phyloP scores from a whole-genome alignment of 2,888 invertebrate species.

The Dasypogon diadema region DNA sequence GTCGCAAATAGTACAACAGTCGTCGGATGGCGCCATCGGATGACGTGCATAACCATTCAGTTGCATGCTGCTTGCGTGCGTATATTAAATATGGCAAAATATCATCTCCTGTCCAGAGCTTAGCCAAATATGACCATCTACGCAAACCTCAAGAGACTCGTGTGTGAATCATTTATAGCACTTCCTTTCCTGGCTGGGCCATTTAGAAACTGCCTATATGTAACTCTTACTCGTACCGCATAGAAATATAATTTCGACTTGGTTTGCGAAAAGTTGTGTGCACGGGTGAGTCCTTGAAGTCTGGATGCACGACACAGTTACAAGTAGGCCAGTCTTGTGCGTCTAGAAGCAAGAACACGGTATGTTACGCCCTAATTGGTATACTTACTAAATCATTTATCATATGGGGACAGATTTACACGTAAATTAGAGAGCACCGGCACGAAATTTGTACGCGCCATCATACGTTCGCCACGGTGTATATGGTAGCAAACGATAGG shows the following conservation, averaged over 20 bases:
- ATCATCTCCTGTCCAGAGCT: neutral
- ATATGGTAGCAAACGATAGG: neutral
- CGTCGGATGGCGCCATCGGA: neutral
- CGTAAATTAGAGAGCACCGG: conserved; percentile 13
- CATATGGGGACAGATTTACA: neutral
- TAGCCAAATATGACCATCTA: neutral
- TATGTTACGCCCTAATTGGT: conserved; percentile 17
- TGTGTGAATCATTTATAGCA: neutral
- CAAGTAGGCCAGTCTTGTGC: neutral
- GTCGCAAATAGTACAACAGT: neutral
- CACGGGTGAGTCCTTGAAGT: conserved; percentile 1
- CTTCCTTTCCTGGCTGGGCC: neutral
- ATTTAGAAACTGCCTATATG: neutral
- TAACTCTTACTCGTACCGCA: neutral
- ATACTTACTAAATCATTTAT: neutral
- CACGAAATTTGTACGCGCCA: neutral
- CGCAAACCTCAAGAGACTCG: neutral
- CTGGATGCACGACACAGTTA: neutral
- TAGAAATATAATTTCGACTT: too few relatives aligned
- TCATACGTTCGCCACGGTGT: neutral
- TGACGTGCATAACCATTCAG: neutral
- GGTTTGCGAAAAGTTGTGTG: too few relatives aligned
- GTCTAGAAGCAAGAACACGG: neutral
- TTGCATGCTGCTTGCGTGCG: neutral
- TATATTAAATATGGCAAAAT: neutral